Percentiles rank a stretch among this genome's conserved stretches.
Evolutionary conservation across 1,140 invertebrate species (phyloP).

Genomic region (Amyelois transitella): DNA sequence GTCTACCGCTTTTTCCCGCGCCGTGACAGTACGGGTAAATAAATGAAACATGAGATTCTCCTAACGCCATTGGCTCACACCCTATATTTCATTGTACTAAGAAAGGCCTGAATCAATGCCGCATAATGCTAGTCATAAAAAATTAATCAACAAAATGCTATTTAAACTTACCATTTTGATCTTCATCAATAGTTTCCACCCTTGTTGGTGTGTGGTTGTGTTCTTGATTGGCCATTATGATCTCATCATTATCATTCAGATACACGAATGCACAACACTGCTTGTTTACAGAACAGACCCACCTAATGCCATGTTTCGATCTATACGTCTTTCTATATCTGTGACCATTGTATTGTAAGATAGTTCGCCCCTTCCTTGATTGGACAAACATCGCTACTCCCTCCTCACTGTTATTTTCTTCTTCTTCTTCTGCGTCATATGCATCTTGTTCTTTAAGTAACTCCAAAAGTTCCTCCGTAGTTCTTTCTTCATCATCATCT

Average conservation of each 20-base stretch:
- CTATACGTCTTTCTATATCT: conserved; percentile 41
- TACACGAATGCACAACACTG: conserved; percentile 38
- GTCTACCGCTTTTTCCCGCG: too few relatives aligned
- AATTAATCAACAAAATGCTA: neutral
- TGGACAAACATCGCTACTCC: conserved; percentile 34
- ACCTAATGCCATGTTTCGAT: conserved; percentile 35
- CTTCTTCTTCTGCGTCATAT: too few relatives aligned
- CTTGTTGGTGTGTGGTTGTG: neutral
- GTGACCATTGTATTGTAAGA: conserved; percentile 43
- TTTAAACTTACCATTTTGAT: conserved; percentile 28
- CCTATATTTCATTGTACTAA: too few relatives aligned
- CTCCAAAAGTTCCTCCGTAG: conserved; percentile 8
- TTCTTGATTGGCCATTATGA: conserved; percentile 19
- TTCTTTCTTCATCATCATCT: conserved; percentile 13
- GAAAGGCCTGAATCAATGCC: too few relatives aligned
- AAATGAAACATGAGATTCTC: too few relatives aligned
- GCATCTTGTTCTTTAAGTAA: conserved; percentile 7
- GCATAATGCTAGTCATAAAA: too few relatives aligned
- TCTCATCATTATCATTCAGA: conserved; percentile 41
- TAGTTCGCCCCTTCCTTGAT: conserved; percentile 34
- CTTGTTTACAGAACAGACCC: conserved; percentile 40
- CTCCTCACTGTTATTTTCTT: conserved; percentile 8
- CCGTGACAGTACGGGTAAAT: too few relatives aligned
- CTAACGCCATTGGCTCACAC: too few relatives aligned
- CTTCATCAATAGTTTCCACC: conserved; percentile 11